Percentiles rank a stretch among this genome's conserved stretches.
Conservation (phyloP, 2,113 vertebrate species). For the Dendrocopos noguchii region DNA sequence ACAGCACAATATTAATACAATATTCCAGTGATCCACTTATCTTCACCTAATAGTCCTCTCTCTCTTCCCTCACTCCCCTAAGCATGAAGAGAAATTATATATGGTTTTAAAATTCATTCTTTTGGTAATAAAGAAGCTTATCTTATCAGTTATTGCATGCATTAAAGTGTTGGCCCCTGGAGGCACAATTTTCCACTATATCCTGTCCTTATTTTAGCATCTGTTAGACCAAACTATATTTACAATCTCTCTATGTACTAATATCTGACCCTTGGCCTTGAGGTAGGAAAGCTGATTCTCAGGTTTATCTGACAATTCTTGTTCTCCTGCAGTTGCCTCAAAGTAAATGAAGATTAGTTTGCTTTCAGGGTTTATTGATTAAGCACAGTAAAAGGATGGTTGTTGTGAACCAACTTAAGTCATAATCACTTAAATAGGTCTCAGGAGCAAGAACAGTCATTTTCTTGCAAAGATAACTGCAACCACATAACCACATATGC, state of each 20-base stretch:
- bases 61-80: background rate
- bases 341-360: slow-evolving; percentile 55
- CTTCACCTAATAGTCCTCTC: slow-evolving; percentile 5
- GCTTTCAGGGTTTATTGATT: slow-evolving; percentile 74
- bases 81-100: slow-evolving; percentile 52
- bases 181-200: slow-evolving; percentile 11
- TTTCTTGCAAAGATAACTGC: slow-evolving; percentile 13
- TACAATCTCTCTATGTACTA: background rate
- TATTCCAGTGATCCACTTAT: slow-evolving; percentile 28
- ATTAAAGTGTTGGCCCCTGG: slow-evolving; percentile 17
- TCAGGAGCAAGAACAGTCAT: slow-evolving; percentile 24
- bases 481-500: background rate
- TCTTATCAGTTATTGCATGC: slow-evolving; percentile 53
- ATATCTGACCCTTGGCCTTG: slow-evolving; percentile 47
- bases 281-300: slow-evolving; percentile 24
- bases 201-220: slow-evolving; percentile 17
- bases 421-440: slow-evolving; percentile 56
- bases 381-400: slow-evolving; percentile 40
- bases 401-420: slow-evolving; percentile 40
- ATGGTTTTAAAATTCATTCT: slow-evolving; percentile 56
- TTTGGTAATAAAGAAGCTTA: slow-evolving; percentile 55
- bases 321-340: slow-evolving; percentile 53
- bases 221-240: slow-evolving; percentile 4
- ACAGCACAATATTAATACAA: background rate
- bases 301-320: slow-evolving; percentile 20